Base-by-base conservation (phyloP, 2,797 vertebrate genomes). In the Periophthalmus magnuspinnatus region DNA sequence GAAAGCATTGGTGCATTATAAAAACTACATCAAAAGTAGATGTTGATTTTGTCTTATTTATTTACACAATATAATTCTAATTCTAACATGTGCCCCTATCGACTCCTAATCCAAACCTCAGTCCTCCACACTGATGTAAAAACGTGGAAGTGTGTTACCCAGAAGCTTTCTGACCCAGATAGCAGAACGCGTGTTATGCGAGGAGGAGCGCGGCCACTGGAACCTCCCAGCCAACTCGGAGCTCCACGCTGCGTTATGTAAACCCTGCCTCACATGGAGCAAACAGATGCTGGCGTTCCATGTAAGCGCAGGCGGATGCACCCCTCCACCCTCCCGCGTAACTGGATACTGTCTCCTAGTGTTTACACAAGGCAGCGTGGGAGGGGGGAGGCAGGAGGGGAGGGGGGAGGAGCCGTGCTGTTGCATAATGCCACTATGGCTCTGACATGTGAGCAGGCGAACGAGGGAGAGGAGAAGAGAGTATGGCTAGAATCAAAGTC, bases 261-360 rank as follows among this genome's bases (percentile, higher is more conserved):
- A 87, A 82, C 48, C 21, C 28, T 16, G 28, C 74, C 45, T 84
- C 85, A 91, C 89, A 87, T 87, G 86, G 66, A 74, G 67, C 68
- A 62, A 76, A 59, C 85, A 72, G 78, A 78, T 69, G 83, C 50
- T 19, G 19, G 7, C 19, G 70, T 38, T 71, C 79, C 41, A 70
- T 70, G 84, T 86, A 78, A 84, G 79, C 4, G 70, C 68, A 50
- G 6, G 19, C 67, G 22, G 9, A 24, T 10, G 55, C 56, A 59
- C 17, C 52, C 3, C 41, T 64, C n/a, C 50, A 65, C 5, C 67
- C n/a, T 14, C 0, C 54, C 28, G 71, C 71, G 81, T 82, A 82
- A 84, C 5, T 56, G 5, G 77, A 87, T 78, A 83, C 69, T 60
- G 56, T 54, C 64, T 75, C 2, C 17, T 56, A 60, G 70, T 81